Conservation (phyloP, 2,113 vertebrate species). For the Gambusia affinis region DNA sequence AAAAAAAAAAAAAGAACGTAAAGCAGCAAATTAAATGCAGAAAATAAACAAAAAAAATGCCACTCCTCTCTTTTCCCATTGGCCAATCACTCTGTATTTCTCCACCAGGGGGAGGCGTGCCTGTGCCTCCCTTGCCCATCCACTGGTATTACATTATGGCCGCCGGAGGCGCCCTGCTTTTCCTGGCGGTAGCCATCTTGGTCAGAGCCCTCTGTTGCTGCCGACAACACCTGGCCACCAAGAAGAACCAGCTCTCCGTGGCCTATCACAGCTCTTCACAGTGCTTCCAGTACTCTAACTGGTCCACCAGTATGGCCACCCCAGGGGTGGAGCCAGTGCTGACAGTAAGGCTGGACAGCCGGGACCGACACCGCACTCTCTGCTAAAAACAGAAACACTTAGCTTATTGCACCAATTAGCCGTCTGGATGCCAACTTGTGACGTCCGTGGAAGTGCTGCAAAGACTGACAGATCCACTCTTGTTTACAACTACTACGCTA, state of each 20-base stretch:
- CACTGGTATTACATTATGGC: slow-evolving; percentile 99
- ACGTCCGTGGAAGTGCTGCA: slow-evolving; percentile 38
- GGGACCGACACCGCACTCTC: slow-evolving; percentile 75
- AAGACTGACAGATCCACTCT: slow-evolving; percentile 20
- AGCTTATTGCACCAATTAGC: slow-evolving; percentile 32
- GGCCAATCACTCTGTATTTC: slow-evolving; percentile 96
- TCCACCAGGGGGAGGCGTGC: slow-evolving; percentile 97
- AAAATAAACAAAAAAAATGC: slow-evolving; percentile 34
- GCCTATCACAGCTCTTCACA: slow-evolving; percentile 98
- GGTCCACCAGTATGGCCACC: slow-evolving; percentile 80
- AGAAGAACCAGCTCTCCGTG: slow-evolving; percentile 98
- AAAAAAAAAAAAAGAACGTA: slow-evolving; percentile 30
- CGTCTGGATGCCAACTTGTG: slow-evolving; percentile 26
- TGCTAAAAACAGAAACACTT: slow-evolving; percentile 64
- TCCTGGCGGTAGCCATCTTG: slow-evolving; percentile 93
- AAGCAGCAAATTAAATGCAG: slow-evolving; percentile 36
- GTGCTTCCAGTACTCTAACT: slow-evolving; percentile 94
- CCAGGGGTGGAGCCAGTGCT: slow-evolving; percentile 92
- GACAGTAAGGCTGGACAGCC: slow-evolving; percentile 91
- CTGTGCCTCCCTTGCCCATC: slow-evolving; percentile 96
- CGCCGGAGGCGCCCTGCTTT: slow-evolving; percentile 93
- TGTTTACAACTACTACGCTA: slow-evolving; percentile 37
- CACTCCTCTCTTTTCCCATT: slow-evolving; percentile 77
- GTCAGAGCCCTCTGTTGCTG: slow-evolving; percentile 96
- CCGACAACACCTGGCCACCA: slow-evolving; percentile 96